Evolutionary conservation across 2,888 invertebrate species (phyloP).

Genomic region (Acleris emargana): DNA sequence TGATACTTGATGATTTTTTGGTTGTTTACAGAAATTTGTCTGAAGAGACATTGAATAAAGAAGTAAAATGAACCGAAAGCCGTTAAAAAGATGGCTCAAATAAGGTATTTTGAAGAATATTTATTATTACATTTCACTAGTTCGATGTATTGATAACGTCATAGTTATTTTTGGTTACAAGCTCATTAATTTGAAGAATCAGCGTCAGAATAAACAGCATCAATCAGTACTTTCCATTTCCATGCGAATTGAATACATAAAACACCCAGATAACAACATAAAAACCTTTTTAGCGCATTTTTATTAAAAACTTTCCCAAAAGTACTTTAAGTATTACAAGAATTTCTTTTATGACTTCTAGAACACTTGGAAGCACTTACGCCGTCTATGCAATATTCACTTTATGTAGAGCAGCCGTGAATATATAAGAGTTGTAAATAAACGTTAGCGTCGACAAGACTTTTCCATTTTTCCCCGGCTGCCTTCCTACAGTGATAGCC

Average conservation of each 20-base stretch:
- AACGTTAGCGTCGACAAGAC: slow-evolving; percentile 54
- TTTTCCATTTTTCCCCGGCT: slow-evolving; percentile 65
- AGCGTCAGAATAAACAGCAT: neutral
- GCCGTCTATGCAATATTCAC: slow-evolving; percentile 33
- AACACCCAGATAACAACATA: slow-evolving; percentile 26
- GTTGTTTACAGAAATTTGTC: too few relatives aligned
- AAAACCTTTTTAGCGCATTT: slow-evolving; percentile 28
- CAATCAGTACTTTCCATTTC: neutral
- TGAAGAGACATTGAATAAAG: too few relatives aligned
- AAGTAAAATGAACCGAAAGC: too few relatives aligned
- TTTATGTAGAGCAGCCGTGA: slow-evolving; percentile 32
- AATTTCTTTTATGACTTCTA: slow-evolving; percentile 36
- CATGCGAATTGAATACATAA: slow-evolving; percentile 6
- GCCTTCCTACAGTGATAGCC: slow-evolving; percentile 43
- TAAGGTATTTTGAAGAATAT: too few relatives aligned
- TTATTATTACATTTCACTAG: too few relatives aligned
- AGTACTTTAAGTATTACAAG: slow-evolving; percentile 27
- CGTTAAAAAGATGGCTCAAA: too few relatives aligned
- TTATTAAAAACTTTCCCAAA: slow-evolving; percentile 33
- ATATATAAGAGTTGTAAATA: slow-evolving; percentile 40
- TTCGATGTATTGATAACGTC: too few relatives aligned
- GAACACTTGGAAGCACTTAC: slow-evolving; percentile 29
- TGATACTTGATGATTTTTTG: too few relatives aligned
- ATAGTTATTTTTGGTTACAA: too few relatives aligned
- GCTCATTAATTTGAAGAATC: too few relatives aligned